Conservation (phyloP, 2,113 vertebrate species). For the Jaculus jaculus region DNA sequence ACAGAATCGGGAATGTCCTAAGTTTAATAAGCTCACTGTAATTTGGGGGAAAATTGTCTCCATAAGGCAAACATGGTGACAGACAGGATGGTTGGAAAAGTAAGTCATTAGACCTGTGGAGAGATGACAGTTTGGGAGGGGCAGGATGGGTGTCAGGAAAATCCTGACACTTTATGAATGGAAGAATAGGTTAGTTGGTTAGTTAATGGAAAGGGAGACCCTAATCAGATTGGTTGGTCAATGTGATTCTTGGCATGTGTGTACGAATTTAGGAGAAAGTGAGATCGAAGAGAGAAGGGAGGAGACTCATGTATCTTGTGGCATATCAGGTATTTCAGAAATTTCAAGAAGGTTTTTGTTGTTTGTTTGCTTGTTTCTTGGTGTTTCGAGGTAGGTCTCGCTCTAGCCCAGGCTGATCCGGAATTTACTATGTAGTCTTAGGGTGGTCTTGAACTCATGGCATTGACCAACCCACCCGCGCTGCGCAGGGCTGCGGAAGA, state of each 20-base stretch:
- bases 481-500: slow-evolving; percentile 69
- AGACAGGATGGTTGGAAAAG: no score
- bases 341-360: not conserved
- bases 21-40: not conserved
- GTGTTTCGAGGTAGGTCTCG: no score
- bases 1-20: no score
- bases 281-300: not conserved
- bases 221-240: not conserved
- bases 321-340: not conserved
- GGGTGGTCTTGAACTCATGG: no score
- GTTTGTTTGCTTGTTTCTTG: no score
- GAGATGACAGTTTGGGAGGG: not conserved
- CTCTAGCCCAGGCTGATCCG: no score
- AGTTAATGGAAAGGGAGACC: not conserved
- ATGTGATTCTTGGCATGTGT: not conserved
- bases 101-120: no score
- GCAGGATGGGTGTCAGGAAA: not conserved
- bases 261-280: slow-evolving; percentile 11
- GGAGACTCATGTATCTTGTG: not conserved
- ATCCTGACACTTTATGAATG: no score
- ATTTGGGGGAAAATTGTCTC: no score
- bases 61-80: no score
- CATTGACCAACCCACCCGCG: no score
- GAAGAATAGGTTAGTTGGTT: not conserved
- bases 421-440: no score